Evolutionary conservation across 2,888 invertebrate species (phyloP), one percentile per base, ranked within the genome.

Genomic region (Chorisops tibialis): DNA sequence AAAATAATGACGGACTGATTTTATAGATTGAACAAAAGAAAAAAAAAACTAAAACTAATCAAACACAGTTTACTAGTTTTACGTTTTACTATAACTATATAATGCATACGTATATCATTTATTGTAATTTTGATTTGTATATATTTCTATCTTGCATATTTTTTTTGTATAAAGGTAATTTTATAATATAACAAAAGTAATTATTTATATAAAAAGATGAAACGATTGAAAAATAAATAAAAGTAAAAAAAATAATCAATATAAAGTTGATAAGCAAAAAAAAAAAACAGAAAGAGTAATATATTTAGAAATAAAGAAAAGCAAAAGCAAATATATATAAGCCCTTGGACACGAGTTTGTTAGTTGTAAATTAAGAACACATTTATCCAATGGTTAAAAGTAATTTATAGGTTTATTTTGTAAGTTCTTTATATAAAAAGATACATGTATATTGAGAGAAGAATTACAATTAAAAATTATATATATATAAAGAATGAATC

Each of bases 341-440:
- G 30, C 30, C 30, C 30, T 30, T 30, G 30, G 30, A 30, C 30
- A 30, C 30, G 16, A 50, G 49, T 50, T 50, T 50, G 30, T 35
- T 30, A 50, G 49, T 50, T 50, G 49, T 50, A 50, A 50, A 9
- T 30, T 50, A 50, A 50, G 35, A 50, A 35, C 35, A 50, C 49
- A 50, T 50, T 50, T 50, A 50, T 50, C 30, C 30, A 50, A 35
- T 50, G 49, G 24, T 50, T 50, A 50, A 50, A 14, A 16, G 49
- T 50, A 50, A 35, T 30, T 30, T 50, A 50, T 30, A 50, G 49
- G 49, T 50, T 50, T 50, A 50, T 35, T 50, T 50, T 30, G 14
- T 50, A 50, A 50, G 49, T 14, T 30, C 30, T 50, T 50, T 50
- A 35, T 52, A 38, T 22, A 9, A 19, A 30, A 30, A 30, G 9